A percentile compares a stretch with the other conserved stretches of the same genome.
Evolutionary conservation across 1,140 invertebrate genomes (phyloP).

Genomic region (Potamilus streckersoni): DNA sequence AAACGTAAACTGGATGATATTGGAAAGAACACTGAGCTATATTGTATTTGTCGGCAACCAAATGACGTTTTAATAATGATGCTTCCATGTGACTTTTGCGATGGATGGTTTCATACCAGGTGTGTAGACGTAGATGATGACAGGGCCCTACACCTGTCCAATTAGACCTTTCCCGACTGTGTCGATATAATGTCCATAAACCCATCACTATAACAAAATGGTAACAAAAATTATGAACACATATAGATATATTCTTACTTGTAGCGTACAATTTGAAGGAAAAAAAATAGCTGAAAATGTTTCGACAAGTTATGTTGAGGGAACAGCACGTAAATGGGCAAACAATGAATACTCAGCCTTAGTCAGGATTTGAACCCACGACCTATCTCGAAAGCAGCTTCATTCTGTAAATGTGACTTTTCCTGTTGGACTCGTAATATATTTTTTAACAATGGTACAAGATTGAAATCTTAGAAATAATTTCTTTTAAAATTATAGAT

Average conservation of each 20-base stretch:
- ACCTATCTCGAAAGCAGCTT: too few relatives aligned
- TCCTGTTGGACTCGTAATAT: too few relatives aligned
- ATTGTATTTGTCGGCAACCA: constrained; percentile 8
- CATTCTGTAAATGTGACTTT: too few relatives aligned
- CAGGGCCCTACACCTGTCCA: not conserved
- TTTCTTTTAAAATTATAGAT: too few relatives aligned
- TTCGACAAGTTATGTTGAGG: not conserved
- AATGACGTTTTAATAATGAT: not conserved
- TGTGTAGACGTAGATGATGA: constrained; percentile 2
- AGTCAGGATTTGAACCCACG: too few relatives aligned
- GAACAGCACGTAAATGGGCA: too few relatives aligned
- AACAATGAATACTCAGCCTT: too few relatives aligned
- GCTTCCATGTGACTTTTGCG: not conserved
- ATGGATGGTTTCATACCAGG: not conserved
- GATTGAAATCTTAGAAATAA: too few relatives aligned
- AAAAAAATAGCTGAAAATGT: not conserved
- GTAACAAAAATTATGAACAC: not conserved
- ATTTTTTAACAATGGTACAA: too few relatives aligned
- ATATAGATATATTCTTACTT: not conserved
- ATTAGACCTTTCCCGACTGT: not conserved
- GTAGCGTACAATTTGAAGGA: not conserved
- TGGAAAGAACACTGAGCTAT: not conserved
- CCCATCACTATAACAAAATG: not conserved
- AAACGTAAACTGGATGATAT: not conserved
- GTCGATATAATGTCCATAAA: not conserved